Base-by-base conservation (phyloP, 1,140 invertebrate species). In the Philotrypesis tridentata region DNA sequence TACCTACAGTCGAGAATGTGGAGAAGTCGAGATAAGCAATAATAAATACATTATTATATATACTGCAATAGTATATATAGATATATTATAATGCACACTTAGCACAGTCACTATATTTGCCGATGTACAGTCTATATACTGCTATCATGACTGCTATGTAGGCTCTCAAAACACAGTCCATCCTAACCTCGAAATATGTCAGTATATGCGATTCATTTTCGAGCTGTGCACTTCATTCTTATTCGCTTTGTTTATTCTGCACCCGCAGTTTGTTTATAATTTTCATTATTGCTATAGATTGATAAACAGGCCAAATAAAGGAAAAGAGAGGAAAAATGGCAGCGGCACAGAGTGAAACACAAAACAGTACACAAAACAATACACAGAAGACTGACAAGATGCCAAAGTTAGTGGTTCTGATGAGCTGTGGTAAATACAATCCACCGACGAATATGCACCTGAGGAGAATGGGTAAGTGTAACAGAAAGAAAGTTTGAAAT, bases 391-490 rank as follows among this genome's bases (percentile, higher is more conserved):
- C 55, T 76, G 75, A 84, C 29, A 27, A 76, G 27, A 95, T 95
- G 94, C 89, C 93, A 82, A 92, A 93, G 70, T 93, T 92, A 83
- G 94, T 97, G 73, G 94, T 98, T 79, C 92, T 99, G 67, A 93
- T 99, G 86, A 96, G 96, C 40, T 98, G 97, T 92, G 98, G 98
- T 29, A 98, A 97, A 61, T 99, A 97, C 88, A 99, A 99, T 92
- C 98, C 98, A 17, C 96, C 97, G 11, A 99, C 98, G n/a, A 96
- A 96, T 87, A 98, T 99, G 97, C 98, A 99, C 92, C 92, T 99
- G 82, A 93, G 98, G 90, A 96, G 99, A 96, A 99, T 99, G 92
- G 98, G 97, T 98, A 93, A 94, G 94, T 93, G 85, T n/a, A n/a
- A n/a, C n/a, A 23, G 27, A 60, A 79, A 60, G n/a, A 70, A 79